Base-by-base conservation (phyloP, 2,888 invertebrate species). In the Byasa hedistus region DNA sequence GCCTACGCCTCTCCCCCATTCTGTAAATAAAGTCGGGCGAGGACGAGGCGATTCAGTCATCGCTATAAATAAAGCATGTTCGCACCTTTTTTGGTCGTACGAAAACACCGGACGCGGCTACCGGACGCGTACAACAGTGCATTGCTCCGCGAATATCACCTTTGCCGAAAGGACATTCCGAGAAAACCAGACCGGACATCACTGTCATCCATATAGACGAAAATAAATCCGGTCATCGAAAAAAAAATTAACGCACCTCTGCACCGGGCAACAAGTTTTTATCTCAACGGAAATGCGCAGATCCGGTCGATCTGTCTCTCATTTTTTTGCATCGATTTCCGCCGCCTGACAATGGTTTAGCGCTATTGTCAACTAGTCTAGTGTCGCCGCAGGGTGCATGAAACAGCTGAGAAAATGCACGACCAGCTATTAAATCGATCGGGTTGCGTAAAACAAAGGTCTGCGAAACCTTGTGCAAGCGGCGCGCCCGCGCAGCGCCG, bases 391-490 rank as follows among this genome's bases (percentile, higher is more conserved):
- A 80, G 79, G 84, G 82, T 48, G 48, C 48, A 39, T 39, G 39
- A 15, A 39, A 83, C 84, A 84, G 86, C 86, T 89, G 86, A 85
- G 88, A 88, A 88, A 89, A 89, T 85, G 87, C 84, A 87, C 87
- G 88, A 87, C 86, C 84, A 83, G 85, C 86, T 87, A 86, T 90
- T 90, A 89, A 91, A 89, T 89, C 89, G 89, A 91, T 89, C 87
- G 81, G 81, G 88, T 91, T 91, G 91, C 91, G 89, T 90, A 91
- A 91, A 91, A 91, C 91, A 91, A 91, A 91, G 91, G 91, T 91
- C 91, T 91, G 89, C 85, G 84, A 87, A 90, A 85, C 89, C 91
- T 91, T 91, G 91, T 91, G 91, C 88, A 91, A 91, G 89, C 89
- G 87, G 87, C 87, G 87, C 89, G 89, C 86, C 85, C 83, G 86